Evolutionary conservation across 2,888 invertebrate species (phyloP).

Genomic region (Petrolisthes manimaculis): DNA sequence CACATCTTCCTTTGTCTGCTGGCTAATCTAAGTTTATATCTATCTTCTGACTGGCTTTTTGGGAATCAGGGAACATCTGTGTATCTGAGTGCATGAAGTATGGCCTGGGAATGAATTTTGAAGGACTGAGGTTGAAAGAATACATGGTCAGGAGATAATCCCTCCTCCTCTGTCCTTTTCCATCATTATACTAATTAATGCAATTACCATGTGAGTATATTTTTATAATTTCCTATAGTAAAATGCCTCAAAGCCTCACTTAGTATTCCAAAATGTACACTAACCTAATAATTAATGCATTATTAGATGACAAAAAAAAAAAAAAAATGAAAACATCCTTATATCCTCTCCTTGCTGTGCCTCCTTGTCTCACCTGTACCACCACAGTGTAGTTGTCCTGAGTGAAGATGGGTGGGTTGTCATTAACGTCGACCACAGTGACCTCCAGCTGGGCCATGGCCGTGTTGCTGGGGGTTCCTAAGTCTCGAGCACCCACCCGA

Average conservation of each 20-base stretch:
- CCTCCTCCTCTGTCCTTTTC: neutral
- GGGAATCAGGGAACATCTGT: no score
- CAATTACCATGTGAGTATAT: neutral
- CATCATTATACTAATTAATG: neutral
- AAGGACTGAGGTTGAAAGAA: no score
- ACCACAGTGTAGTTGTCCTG: constrained; percentile 52
- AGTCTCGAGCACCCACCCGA: constrained; percentile 43
- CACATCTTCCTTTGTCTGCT: no score
- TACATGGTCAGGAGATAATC: neutral
- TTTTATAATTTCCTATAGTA: neutral
- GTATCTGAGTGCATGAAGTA: no score
- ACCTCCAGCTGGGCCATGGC: constrained; percentile 41
- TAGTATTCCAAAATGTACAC: neutral
- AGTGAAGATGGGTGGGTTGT: constrained; percentile 56
- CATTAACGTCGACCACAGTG: constrained; percentile 54
- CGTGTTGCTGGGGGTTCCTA: constrained; percentile 50
- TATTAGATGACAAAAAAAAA: neutral
- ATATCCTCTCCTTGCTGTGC: neutral
- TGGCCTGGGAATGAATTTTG: no score
- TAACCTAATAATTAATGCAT: neutral
- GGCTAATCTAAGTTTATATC: no score
- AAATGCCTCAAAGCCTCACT: neutral
- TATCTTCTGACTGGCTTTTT: no score
- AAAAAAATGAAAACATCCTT: neutral
- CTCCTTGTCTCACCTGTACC: constrained; percentile 55